Conservation (phyloP, 2,797 vertebrate species). For the Anabas testudineus region DNA sequence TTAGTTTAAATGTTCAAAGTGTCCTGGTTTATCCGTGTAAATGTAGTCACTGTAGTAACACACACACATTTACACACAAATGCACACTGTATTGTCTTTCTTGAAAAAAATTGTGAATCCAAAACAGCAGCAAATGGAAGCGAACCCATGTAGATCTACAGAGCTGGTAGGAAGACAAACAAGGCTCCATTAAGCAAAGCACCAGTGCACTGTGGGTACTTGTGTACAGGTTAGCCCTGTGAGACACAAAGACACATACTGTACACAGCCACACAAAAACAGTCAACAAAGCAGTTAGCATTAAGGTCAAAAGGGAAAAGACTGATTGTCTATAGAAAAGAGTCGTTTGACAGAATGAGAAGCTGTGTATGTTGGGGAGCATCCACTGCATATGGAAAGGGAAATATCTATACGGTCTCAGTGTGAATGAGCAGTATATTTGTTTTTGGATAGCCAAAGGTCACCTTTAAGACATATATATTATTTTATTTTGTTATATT, state of each 20-base stretch:
- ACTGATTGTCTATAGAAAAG: conserved; percentile 48
- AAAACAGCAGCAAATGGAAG: conserved; percentile 52
- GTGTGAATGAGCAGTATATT: conserved; percentile 47
- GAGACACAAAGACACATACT: conserved; percentile 26
- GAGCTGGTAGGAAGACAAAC: conserved; percentile 40
- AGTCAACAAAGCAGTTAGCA: conserved; percentile 18
- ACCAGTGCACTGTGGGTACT: conserved; percentile 21
- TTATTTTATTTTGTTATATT: too few relatives aligned
- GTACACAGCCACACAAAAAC: conserved; percentile 29
- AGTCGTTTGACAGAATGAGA: background rate
- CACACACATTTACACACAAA: conserved; percentile 6
- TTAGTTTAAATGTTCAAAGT: background rate
- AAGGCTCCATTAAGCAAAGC: conserved; percentile 44
- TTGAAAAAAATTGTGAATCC: conserved; percentile 43
- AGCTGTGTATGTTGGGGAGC: conserved; percentile 36
- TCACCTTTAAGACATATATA: too few relatives aligned
- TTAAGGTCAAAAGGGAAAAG: conserved; percentile 48
- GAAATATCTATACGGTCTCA: conserved; percentile 25
- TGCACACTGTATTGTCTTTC: conserved; percentile 19
- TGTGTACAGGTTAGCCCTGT: conserved; percentile 51
- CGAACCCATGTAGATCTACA: conserved; percentile 55
- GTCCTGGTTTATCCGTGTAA: background rate
- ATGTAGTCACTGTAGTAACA: conserved; percentile 8
- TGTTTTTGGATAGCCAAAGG: too few relatives aligned
- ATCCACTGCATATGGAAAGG: too few relatives aligned